Conservation (phyloP, 2,797 vertebrate species). For the Telmatherina bonti region DNA sequence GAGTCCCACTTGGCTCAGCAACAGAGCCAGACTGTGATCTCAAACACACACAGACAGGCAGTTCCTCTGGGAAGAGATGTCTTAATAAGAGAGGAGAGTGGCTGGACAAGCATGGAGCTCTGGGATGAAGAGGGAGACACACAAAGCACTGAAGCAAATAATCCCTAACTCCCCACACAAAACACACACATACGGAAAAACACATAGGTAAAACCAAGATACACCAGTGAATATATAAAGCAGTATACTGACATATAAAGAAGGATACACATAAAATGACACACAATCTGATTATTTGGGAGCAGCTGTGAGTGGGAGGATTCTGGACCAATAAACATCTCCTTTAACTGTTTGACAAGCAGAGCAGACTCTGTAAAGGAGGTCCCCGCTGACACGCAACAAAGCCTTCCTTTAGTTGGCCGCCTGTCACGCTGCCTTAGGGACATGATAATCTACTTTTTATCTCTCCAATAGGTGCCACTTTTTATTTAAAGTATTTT, state of each 20-base stretch:
- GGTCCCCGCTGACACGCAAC: slow-evolving; percentile 49
- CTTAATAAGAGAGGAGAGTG: slow-evolving; percentile 53
- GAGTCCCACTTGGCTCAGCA: slow-evolving; percentile 39
- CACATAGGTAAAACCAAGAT: background rate
- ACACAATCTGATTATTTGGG: slow-evolving; percentile 54
- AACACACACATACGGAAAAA: slow-evolving; percentile 2
- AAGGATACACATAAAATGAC: slow-evolving; percentile 29
- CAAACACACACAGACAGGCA: slow-evolving; percentile 19
- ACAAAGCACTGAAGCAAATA: slow-evolving; percentile 27
- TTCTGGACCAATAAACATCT: slow-evolving; percentile 63
- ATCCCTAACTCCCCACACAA: background rate
- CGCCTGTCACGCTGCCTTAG: background rate
- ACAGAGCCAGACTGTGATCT: slow-evolving; percentile 40
- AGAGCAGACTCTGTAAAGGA: slow-evolving; percentile 49
- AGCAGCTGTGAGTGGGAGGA: slow-evolving; percentile 78
- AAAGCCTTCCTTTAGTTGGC: slow-evolving; percentile 31
- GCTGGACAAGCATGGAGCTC: slow-evolving; percentile 50
- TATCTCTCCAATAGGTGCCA: background rate
- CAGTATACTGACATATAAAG: slow-evolving; percentile 25
- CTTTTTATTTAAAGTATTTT: background rate
- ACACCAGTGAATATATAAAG: slow-evolving; percentile 28
- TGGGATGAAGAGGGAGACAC: slow-evolving; percentile 32
- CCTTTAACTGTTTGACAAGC: slow-evolving; percentile 54
- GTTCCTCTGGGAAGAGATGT: slow-evolving; percentile 38
- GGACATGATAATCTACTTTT: background rate